Evolutionary conservation across 1,140 invertebrate species (phyloP).

Genomic region (Andrena cerasifolii): DNA sequence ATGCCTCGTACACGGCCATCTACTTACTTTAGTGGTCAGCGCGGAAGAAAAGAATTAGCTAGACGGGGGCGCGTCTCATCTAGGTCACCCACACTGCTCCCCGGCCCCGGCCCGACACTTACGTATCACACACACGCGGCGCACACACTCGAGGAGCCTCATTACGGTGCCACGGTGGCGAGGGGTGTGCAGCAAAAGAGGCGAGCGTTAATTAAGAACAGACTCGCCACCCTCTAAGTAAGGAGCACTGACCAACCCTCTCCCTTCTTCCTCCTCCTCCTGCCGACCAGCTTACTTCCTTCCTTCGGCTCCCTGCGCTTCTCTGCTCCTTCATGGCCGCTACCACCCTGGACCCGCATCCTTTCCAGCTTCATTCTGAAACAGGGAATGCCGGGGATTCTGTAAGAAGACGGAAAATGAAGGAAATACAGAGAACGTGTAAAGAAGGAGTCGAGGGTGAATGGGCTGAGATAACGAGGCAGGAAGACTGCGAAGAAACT

Average conservation of each 20-base stretch:
- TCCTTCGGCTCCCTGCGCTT: constrained; percentile 37
- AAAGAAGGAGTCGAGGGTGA: constrained; percentile 18
- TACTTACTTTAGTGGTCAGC: constrained; percentile 81
- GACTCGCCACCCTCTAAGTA: constrained; percentile 82
- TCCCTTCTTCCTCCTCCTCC: constrained; percentile 18
- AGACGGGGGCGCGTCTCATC: constrained; percentile 81
- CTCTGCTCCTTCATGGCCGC: constrained; percentile 64
- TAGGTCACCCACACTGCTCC: constrained; percentile 77
- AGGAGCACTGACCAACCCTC: constrained; percentile 79
- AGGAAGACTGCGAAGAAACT: constrained; percentile 63
- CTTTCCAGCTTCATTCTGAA: constrained; percentile 61
- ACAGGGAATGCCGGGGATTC: constrained; percentile 61
- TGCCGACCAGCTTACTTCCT: constrained; percentile 54
- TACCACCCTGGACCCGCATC: constrained; percentile 69
- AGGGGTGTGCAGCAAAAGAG: constrained; percentile 81
- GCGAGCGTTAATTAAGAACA: constrained; percentile 83
- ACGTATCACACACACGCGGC: constrained; percentile 67
- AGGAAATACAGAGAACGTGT: constrained; percentile 43
- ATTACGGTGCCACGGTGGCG: constrained; percentile 78
- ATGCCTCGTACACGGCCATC: constrained; percentile 76
- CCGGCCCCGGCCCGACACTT: constrained; percentile 51
- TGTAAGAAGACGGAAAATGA: constrained; percentile 51
- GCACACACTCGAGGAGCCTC: constrained; percentile 74
- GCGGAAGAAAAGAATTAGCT: constrained; percentile 82
- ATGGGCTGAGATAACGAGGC: constrained; percentile 30